Base-by-base conservation (phyloP, 2,797 vertebrate species). In the Sebastes cheni region DNA sequence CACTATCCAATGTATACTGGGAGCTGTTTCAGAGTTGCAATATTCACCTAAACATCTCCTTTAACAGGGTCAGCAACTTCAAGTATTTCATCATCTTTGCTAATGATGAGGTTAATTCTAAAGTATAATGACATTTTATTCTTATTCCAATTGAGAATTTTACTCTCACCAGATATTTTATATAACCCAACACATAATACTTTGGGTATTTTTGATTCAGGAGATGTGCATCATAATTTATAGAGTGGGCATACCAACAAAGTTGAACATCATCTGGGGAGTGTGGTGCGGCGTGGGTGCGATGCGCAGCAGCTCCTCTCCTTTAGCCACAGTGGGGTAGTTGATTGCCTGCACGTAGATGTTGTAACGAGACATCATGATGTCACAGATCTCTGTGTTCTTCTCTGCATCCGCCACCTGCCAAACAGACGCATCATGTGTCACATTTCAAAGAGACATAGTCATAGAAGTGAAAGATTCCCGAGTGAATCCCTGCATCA, bases 301-400 rank as follows among this genome's bases (percentile, higher is more conserved):
- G 4, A 97, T 97, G 29, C 97, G 96, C 23, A 99, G 95, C 61
- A 99, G 95, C 87, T 99, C 98, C 68, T 97, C 96, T 59, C 98
- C 97, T 4, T 95, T 97, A 1, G 97, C 95, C 54, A 98, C 97
- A 0, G 97, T 98, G 0, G 97, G 98, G 90, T 98, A 97, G 86
- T 99, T 98, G 87, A 99, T 99, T 3, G 97, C 97, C 84, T 99
- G 98, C 62, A 99, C 96, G 0, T 98, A 99, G 91, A 99, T 96
- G 91, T 97, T 97, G 80, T 98, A 94, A 54, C 93, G 95, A 78
- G 94, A 97, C 97, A 98, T 98, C 85, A 99, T 93, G 67, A 96
- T 95, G 66, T 99, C 97, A 81, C 97, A 98, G 72, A 99, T 93
- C 58, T 96, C 94, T 0, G 96, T 98, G 89, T 98, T 99, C 92